Evolutionary conservation across 2,797 vertebrate species (phyloP).

Genomic region (Tangara arthus): DNA sequence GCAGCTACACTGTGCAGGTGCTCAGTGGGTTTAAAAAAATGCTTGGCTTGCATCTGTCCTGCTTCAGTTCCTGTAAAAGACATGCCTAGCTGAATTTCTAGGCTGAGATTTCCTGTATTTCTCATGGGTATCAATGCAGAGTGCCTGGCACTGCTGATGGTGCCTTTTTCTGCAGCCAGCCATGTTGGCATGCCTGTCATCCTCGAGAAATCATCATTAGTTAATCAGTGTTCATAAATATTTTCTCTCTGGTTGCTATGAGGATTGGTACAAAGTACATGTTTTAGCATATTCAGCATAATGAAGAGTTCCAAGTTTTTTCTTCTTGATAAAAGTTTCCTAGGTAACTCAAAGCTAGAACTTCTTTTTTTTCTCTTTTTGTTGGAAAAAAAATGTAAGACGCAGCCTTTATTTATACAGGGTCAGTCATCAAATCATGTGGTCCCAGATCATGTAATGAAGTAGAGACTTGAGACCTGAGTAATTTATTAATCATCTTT

Average conservation of each 20-base stretch:
- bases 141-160: neutral
- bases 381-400: neutral
- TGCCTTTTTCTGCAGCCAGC: neutral
- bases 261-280: neutral
- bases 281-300: neutral
- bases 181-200: neutral
- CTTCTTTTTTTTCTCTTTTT: neutral
- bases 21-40: fast-evolving
- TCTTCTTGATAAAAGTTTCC: neutral
- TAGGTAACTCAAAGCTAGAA: neutral
- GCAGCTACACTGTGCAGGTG: slow-evolving; percentile 96
- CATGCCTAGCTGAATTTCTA: neutral
- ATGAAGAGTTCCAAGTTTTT: neutral
- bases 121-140: neutral
- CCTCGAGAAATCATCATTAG: neutral
- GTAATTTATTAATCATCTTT: slow-evolving; percentile 13
- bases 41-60: neutral
- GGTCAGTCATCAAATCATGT: neutral
- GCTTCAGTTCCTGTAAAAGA: neutral
- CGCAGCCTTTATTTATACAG: neutral
- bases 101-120: neutral
- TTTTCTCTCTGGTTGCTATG: neutral
- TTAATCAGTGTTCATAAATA: neutral
- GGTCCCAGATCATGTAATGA: neutral
- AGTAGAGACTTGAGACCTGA: neutral